These are phyloP conservation scores for Pomatorhinus ruficollis DNA, from an alignment of 2,113 vertebrate genomes.

Conservation along the genomic window DNA sequence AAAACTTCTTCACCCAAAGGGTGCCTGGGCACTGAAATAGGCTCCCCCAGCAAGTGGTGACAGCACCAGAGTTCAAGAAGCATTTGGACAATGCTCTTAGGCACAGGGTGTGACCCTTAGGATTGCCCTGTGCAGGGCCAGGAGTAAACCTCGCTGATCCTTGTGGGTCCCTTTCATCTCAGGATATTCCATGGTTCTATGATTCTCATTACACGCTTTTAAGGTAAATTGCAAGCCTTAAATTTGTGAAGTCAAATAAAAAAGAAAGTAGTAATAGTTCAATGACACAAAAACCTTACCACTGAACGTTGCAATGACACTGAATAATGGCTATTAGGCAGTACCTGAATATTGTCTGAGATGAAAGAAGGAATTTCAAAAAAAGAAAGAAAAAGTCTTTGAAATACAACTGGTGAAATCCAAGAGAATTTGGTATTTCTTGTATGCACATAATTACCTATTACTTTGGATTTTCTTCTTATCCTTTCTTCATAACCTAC, in stretches of 20 bases:
- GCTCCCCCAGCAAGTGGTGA: neutral
- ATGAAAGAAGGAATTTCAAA: neutral
- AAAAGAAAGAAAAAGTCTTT: neutral
- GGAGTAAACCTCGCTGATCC: neutral
- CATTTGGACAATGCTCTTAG: accelerated
- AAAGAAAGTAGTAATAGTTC: neutral
- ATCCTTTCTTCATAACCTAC: neutral
- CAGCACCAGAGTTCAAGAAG: neutral
- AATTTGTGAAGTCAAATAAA: neutral
- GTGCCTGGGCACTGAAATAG: neutral
- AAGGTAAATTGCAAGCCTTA: neutral
- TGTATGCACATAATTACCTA: neutral
- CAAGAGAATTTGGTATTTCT: neutral
- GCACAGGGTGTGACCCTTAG: neutral
- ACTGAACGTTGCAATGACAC: neutral
- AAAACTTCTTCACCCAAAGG: neutral
- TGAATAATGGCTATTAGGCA: neutral
- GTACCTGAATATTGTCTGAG: neutral
- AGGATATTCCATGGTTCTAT: neutral
- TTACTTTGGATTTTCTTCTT: neutral
- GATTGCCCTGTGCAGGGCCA: neutral
- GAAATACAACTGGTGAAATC: neutral
- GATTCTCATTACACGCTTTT: neutral
- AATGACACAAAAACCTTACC: neutral
- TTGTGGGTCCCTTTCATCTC: neutral